phyloP scores from a whole-genome alignment of 2,113 vertebrate species.

The Lagenorhynchus albirostris region DNA sequence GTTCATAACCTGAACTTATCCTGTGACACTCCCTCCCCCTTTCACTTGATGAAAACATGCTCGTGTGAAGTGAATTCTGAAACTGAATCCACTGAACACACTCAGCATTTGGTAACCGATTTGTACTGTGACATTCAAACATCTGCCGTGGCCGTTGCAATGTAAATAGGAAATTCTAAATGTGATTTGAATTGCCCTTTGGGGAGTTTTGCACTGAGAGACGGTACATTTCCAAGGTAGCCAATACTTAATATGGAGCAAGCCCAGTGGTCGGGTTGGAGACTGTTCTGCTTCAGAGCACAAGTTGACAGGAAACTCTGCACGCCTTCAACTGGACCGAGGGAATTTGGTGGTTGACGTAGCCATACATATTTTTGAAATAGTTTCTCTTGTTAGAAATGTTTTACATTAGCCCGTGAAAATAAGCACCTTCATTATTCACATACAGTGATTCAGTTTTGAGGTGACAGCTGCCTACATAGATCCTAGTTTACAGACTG shows the following conservation, averaged over 20 bases:
- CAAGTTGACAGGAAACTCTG: constrained; percentile 57
- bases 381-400: constrained; percentile 63
- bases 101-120: constrained; percentile 59
- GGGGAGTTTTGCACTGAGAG: constrained; percentile 64
- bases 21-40: not conserved
- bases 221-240: constrained; percentile 63
- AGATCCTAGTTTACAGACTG: not conserved
- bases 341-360: constrained; percentile 39
- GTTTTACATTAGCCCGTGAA: constrained; percentile 70
- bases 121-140: constrained; percentile 67
- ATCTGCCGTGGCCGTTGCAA: constrained; percentile 68
- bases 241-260: constrained; percentile 11
- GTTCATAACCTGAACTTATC: constrained; percentile 21
- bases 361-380: constrained; percentile 63
- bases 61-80: constrained; percentile 61
- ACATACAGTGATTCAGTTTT: not conserved
- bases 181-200: constrained; percentile 65
- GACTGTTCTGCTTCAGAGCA: constrained; percentile 14
- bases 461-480: constrained; percentile 29
- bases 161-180: constrained; percentile 76
- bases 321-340: constrained; percentile 39
- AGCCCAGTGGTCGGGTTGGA: constrained; percentile 46
- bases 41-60: constrained; percentile 44
- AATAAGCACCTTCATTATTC: constrained; percentile 55
- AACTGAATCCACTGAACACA: constrained; percentile 26